Evolutionary conservation across 2,888 invertebrate species (phyloP), one percentile per base, ranked within the genome.

Genomic region (Napeogenes inachia): DNA sequence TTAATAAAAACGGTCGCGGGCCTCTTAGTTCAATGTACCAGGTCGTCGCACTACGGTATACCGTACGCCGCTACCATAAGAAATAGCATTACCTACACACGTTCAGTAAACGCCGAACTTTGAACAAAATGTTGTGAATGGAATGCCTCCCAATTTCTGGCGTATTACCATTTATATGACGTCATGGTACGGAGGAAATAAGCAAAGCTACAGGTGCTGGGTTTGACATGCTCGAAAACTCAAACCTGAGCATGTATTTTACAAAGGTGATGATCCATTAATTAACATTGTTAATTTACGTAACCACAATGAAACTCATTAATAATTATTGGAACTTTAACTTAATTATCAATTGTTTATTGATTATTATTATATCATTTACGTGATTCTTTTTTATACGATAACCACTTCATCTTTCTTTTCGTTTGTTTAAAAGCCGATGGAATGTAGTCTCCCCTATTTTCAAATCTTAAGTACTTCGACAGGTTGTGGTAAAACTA

Each of bases 31-130:
- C 88, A 88, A 84, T 81, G 87, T 73, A 81, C 85, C 80, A 78
- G 88, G 88, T 89, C 88, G 88, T 71, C 87, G 88, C 79, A 76
- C 89, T 81, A 81, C 72, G 75, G 71, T 80, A 75, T 89, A 89
- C 89, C 89, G 89, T 89, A 88, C 82, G 77, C 69, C 68, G 74
- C 70, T 73, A 75, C 82, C 85, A 86, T 87, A 87, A 87, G 87
- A 88, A 85, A 84, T 78, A 78, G 74, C 76, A 70, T 77, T 80
- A 83, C 77, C 78, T 78, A 77, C 76, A 77, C 76, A 85, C 84
- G 79, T 84, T 82, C 74, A 73, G 77, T 76, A 71, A 74, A 75
- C 77, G 60, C 54, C 60, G 59, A 57, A 65, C 65, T 58, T 56
- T 60, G 59, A 59, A 67, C 60, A 54, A 56, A 59, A 59, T 59